phyloP scores from a whole-genome alignment of 2,888 invertebrate species.

The Seira sanloemensis region DNA sequence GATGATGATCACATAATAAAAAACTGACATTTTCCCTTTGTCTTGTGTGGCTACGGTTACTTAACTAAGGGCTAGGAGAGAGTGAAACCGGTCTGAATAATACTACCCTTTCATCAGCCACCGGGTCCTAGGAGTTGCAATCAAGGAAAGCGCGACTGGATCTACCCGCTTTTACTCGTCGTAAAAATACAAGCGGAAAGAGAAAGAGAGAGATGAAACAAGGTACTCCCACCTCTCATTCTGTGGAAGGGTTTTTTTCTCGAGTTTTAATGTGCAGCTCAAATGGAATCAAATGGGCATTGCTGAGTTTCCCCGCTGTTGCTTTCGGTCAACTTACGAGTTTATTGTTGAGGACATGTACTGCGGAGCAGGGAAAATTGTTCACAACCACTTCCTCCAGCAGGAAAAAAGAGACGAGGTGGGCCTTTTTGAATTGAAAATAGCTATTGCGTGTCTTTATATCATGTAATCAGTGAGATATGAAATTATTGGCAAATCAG shows the following conservation, averaged over 20 bases:
- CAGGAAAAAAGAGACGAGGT: not conserved
- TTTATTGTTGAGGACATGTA: too few species aligned
- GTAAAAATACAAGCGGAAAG: too few species aligned
- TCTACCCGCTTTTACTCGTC: too few species aligned
- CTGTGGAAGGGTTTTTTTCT: not conserved
- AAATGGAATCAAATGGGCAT: not conserved
- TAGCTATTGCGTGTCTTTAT: too few species aligned
- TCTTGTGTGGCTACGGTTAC: constrained; percentile 6
- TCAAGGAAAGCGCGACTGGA: not conserved
- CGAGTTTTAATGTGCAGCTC: not conserved
- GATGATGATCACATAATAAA: not conserved
- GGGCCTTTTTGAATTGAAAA: not conserved
- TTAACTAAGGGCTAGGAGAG: constrained; percentile 29
- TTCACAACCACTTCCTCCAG: too few species aligned
- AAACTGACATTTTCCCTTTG: not conserved
- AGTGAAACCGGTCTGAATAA: constrained; percentile 60
- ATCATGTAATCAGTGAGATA: too few species aligned
- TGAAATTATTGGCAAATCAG: too few species aligned
- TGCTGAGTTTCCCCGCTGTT: not conserved
- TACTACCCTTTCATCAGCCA: constrained; percentile 56
- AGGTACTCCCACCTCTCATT: too few species aligned
- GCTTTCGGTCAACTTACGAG: not conserved
- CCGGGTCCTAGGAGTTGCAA: too few species aligned
- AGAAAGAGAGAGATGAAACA: too few species aligned
- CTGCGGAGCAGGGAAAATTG: too few species aligned